A percentile compares a stretch with the other conserved stretches of the same genome.
Conservation (phyloP, 2,888 invertebrate species). For the Aspidiotus rigidus region DNA sequence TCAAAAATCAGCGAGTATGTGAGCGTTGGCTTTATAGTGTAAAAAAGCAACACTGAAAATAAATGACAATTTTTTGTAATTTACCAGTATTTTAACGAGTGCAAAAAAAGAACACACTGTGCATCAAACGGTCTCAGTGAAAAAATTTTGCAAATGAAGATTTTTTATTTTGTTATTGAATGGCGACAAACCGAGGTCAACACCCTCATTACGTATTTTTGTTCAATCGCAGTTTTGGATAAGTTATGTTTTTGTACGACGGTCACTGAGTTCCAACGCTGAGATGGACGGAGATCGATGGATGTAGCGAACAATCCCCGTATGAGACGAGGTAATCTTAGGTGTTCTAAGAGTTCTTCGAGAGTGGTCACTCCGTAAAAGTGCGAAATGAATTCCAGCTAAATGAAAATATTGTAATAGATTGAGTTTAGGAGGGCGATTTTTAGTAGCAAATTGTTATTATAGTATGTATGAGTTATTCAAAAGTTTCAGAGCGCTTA, state of each 20-base stretch:
- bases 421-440: no score
- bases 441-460: no score
- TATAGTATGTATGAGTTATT: no score
- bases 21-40: no score
- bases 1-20: no score
- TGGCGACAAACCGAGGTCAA: constrained; percentile 8
- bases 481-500: no score
- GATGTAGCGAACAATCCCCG: constrained; percentile 19
- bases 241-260: constrained; percentile 10
- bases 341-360: constrained; percentile 37
- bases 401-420: constrained; percentile 7
- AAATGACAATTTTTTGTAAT: no score
- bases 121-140: not conserved
- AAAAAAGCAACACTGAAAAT: no score
- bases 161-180: no score
- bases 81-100: no score
- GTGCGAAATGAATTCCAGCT: constrained; percentile 35
- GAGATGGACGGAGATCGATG: constrained; percentile 3
- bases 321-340: constrained; percentile 38
- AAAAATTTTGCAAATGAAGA: no score
- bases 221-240: constrained; percentile 15
- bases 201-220: constrained; percentile 23
- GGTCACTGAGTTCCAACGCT: constrained; percentile 16
- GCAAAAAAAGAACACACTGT: not conserved
- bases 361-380: constrained; percentile 32